Percentiles rank a stretch among this genome's conserved stretches.
Evolutionary conservation across 2,888 invertebrate species (phyloP).

Genomic region (Leptarthrus brevirostris): DNA sequence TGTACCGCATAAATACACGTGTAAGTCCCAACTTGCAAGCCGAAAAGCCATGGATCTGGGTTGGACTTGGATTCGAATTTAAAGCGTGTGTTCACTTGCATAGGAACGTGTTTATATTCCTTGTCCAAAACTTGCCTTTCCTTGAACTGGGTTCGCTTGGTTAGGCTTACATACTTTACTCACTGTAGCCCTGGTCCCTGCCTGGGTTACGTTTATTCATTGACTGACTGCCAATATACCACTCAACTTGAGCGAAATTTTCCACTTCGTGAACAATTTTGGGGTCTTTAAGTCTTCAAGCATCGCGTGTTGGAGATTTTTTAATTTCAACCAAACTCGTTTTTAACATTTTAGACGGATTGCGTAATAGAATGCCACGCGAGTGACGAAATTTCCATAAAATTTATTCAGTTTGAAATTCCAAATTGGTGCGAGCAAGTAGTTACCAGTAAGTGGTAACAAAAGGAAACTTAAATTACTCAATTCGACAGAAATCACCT

Average conservation of each 20-base stretch:
- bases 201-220: background rate
- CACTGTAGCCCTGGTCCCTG: background rate
- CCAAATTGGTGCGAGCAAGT: too few species aligned
- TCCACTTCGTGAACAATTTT: conserved; percentile 19
- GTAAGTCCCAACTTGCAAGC: background rate
- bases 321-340: background rate
- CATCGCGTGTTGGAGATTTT: conserved; percentile 7
- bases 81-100: background rate
- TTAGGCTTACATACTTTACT: background rate
- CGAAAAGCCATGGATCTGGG: too few species aligned
- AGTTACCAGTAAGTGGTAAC: too few species aligned
- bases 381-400: background rate
- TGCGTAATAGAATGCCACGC: background rate
- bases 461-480: too few species aligned
- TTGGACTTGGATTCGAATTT: background rate
- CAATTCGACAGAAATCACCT: too few species aligned
- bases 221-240: background rate
- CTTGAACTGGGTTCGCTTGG: conserved; percentile 13
- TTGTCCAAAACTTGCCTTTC: background rate
- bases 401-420: too few species aligned
- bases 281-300: background rate
- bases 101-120: conserved; percentile 8
- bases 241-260: conserved; percentile 1
- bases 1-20: background rate
- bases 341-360: background rate